Percentiles rank a stretch among this genome's conserved stretches.
Conservation (phyloP, 2,888 invertebrate species). For the Phyllotreta cruciferae region DNA sequence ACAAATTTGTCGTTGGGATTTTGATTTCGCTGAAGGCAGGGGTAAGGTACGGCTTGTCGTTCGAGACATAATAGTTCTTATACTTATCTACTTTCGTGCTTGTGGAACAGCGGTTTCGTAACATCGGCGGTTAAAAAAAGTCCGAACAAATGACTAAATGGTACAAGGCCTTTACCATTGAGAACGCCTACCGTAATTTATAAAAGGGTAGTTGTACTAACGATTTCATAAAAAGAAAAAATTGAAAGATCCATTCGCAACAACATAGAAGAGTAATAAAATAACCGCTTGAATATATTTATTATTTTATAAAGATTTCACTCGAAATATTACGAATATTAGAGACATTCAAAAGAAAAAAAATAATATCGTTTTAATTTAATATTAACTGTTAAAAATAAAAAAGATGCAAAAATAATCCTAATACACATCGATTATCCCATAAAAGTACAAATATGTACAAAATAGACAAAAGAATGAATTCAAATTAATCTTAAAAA, state of each 20-base stretch:
- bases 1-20: conserved; percentile 16
- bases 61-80: background rate
- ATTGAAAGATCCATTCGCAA: background rate
- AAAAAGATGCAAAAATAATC: no score
- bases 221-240: background rate
- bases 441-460: no score
- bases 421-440: no score
- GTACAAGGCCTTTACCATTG: conserved; percentile 15
- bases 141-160: conserved; percentile 8
- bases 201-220: background rate
- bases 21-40: conserved; percentile 15
- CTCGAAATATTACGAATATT: no score
- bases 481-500: no score
- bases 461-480: no score
- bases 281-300: no score
- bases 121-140: conserved; percentile 25
- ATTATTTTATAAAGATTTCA: no score
- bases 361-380: no score
- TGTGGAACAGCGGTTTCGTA: conserved; percentile 12
- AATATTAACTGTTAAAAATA: no score
- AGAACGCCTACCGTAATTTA: conserved; percentile 3
- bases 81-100: conserved; percentile 17
- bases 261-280: background rate
- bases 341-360: no score
- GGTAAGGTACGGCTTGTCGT: conserved; percentile 8